Base-by-base conservation (phyloP, 2,888 invertebrate genomes). In the Pammene fasciana region DNA sequence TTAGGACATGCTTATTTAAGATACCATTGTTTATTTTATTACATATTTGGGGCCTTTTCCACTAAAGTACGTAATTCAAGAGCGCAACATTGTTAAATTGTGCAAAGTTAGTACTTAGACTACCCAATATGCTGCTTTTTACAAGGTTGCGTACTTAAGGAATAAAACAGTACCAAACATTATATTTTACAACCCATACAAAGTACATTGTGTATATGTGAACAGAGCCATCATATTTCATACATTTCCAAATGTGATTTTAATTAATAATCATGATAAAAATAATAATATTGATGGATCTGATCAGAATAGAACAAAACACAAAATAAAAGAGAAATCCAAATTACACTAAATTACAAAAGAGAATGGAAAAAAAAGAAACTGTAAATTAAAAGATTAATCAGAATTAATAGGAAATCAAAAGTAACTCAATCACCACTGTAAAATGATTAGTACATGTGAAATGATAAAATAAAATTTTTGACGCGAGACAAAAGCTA, bases 401-500 rank as follows among this genome's bases (percentile, higher is more conserved):
- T 34, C 16, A 65, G 26, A 60, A 67, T 62, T 62, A 62, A 62
- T 62, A 41, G 62, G 16, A 38, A 64, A 64, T 50, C 56, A 57
- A 68, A 52, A 56, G 56, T 10, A 62, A 68, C 61, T 62, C 61
- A 57, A 54, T 57, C 68, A 68, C 68, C 68, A 68, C 68, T 68
- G 57, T 57, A 68, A 68, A 64, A 64, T 52, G 26, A 57, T 68
- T 57, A 68, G 57, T 64, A 68, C 62, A 65, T 46, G 45, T 45
- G 14, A 67, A 59, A 46, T 45, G 7, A 50, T 62, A 26, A 64
- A 55, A 62, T 34, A 41, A 68, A 68, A 36, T 13, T 18, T 18
- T 68, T 59, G 68, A 68, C 68, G 68, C 68, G 64, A 68, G 68
- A 68, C 68, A 68, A 68, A 68, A 68, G 68, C 68, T 46, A 68